Base-by-base conservation (phyloP, 2,888 invertebrate species). In the Pharmacophagus antenor region DNA sequence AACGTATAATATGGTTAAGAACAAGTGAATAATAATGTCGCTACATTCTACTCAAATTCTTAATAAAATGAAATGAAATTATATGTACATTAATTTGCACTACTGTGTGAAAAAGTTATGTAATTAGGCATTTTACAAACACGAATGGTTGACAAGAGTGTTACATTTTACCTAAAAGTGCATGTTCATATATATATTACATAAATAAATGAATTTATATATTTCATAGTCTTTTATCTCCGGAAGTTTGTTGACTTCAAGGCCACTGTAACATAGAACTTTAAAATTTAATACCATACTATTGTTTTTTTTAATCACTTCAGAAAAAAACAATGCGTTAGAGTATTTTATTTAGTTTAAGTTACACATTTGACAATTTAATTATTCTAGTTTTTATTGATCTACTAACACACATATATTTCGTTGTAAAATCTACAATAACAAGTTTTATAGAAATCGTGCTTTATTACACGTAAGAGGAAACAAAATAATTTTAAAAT, bases 361-460 rank as follows among this genome's bases (percentile, higher is more conserved):
- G 25, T 54, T 21, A 25, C 20, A 54, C 12, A 54, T 49, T 25
- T n/a, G 2, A 25, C 25, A 56, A 60, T 44, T 31, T 31, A 12
- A 23, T 48, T 53, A 57, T 48, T 52, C 46, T 57, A 57, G 31
- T 52, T 50, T 50, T 61, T 48, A 51, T 46, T 41, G 44, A 55
- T 55, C 42, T 56, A 61, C 53, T 52, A 58, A 58, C 47, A 52
- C 50, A 51, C 56, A 42, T 46, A 56, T 80, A 56, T 80, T 88
- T 88, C 87, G 87, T 88, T 88, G 87, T 87, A 87, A 85, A 85
- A 85, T 84, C 84, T 85, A 85, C 82, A 67, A 76, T 84, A 84
- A 87, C 85, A 83, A 84, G 76, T 82, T 77, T 73, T 70, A 63
- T 73, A 77, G 62, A 68, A 58, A 63, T 64, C 63, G 56, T 63